phyloP scores from a whole-genome alignment of 2,888 invertebrate species.

The Volucella bombylans region DNA sequence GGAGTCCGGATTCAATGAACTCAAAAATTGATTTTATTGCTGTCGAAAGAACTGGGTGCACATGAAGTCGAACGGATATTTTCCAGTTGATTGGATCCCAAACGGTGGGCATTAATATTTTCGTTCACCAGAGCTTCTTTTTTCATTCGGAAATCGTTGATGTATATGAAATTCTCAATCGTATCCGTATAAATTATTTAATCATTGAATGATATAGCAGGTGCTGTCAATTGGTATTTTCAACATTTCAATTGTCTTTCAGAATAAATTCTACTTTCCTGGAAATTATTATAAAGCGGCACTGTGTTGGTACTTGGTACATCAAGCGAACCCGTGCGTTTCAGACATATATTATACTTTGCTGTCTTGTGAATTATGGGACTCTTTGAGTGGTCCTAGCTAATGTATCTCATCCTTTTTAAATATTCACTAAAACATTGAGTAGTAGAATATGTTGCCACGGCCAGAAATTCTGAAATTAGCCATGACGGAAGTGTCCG shows the following conservation, averaged over 20 bases:
- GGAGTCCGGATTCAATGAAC: not conserved
- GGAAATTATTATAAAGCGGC: too few species aligned
- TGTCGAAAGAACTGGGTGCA: not conserved
- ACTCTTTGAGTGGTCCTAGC: too few species aligned
- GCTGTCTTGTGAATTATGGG: too few species aligned
- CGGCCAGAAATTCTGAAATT: too few species aligned
- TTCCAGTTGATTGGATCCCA: slow-evolving; percentile 33
- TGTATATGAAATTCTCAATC: not conserved
- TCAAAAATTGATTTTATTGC: slow-evolving; percentile 27
- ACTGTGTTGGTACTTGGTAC: too few species aligned
- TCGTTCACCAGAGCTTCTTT: not conserved
- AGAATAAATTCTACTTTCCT: not conserved
- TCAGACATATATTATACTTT: too few species aligned
- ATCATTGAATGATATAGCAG: slow-evolving; percentile 19
- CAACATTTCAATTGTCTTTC: slow-evolving; percentile 31
- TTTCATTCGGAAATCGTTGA: not conserved
- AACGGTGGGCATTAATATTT: not conserved
- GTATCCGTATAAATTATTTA: slow-evolving; percentile 32
- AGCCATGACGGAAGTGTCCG: too few species aligned
- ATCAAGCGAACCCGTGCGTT: too few species aligned
- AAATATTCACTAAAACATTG: too few species aligned
- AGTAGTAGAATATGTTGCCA: too few species aligned
- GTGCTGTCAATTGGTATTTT: slow-evolving; percentile 43
- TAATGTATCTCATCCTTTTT: too few species aligned
- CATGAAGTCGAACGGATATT: not conserved